Evolutionary conservation across 2,113 vertebrate genomes (phyloP).

Genomic region (Phaetusa simplex): DNA sequence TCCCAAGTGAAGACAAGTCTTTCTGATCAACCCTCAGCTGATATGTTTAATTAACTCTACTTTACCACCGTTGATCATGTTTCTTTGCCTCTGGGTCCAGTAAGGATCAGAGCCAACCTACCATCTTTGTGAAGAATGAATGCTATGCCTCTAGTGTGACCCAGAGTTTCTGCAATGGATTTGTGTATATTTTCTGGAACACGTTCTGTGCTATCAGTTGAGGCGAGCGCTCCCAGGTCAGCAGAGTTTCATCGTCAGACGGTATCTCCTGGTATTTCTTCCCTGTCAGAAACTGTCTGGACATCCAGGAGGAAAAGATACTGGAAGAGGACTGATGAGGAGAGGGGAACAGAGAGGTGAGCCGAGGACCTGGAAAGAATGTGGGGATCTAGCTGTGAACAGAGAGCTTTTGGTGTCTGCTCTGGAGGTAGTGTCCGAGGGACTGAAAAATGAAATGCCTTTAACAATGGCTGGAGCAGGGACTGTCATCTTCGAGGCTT

Average conservation of each 20-base stretch:
- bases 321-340: neutral
- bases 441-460: neutral
- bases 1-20: neutral
- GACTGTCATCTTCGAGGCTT: neutral
- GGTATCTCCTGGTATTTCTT: neutral
- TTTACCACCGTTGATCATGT: neutral
- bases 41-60: neutral
- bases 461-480: neutral
- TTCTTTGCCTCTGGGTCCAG: neutral
- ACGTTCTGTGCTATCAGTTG: neutral
- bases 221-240: neutral
- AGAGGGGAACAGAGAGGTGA: neutral
- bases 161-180: neutral
- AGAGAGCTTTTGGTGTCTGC: neutral
- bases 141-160: neutral
- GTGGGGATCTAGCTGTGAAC: neutral
- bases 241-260: neutral
- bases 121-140: neutral
- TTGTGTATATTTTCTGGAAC: neutral
- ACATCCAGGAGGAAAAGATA: neutral
- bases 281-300: neutral
- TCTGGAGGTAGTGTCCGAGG: neutral
- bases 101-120: neutral
- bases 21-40: neutral
- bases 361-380: neutral